Evolutionary conservation across 2,113 vertebrate species (phyloP).

Genomic region (Nothobranchius furzeri): DNA sequence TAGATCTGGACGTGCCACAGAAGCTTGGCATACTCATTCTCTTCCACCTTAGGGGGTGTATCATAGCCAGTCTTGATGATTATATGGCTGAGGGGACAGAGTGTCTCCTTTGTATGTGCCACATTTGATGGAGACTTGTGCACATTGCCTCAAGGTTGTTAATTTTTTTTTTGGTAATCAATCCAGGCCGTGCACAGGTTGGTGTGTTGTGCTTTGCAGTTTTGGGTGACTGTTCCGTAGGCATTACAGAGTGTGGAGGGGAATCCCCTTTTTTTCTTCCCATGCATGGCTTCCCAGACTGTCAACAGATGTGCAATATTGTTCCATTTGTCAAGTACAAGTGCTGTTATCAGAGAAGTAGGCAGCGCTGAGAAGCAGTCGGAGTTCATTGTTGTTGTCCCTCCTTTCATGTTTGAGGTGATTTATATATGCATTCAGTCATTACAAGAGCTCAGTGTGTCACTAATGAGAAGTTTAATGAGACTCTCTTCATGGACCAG

Average conservation of each 20-base stretch:
- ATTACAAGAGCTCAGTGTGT: constrained; percentile 73
- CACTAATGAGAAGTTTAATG: constrained; percentile 80
- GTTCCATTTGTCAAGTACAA: constrained; percentile 47
- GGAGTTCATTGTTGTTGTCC: constrained; percentile 45
- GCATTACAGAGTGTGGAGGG: constrained; percentile 14
- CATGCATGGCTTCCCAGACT: not conserved
- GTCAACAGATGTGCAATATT: constrained; percentile 40
- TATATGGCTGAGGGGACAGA: too few relatives aligned
- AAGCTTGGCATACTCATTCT: too few relatives aligned
- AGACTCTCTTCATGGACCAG: constrained; percentile 65
- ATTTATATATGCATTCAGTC: constrained; percentile 75
- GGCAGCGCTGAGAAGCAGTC: constrained; percentile 24
- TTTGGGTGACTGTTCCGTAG: not conserved
- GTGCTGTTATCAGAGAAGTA: constrained; percentile 48
- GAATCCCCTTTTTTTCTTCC: not conserved
- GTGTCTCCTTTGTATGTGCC: too few relatives aligned
- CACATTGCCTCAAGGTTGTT: too few relatives aligned
- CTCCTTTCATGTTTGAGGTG: constrained; percentile 60
- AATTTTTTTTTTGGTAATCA: too few relatives aligned
- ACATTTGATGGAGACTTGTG: too few relatives aligned
- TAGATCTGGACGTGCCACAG: too few relatives aligned
- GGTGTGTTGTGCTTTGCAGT: too few relatives aligned
- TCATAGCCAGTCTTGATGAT: too few relatives aligned
- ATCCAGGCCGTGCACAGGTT: too few relatives aligned
- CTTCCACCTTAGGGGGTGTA: too few relatives aligned